Base-by-base conservation (phyloP, 64 coral and sea anemone species). In the Astreopora myriophthalma region DNA sequence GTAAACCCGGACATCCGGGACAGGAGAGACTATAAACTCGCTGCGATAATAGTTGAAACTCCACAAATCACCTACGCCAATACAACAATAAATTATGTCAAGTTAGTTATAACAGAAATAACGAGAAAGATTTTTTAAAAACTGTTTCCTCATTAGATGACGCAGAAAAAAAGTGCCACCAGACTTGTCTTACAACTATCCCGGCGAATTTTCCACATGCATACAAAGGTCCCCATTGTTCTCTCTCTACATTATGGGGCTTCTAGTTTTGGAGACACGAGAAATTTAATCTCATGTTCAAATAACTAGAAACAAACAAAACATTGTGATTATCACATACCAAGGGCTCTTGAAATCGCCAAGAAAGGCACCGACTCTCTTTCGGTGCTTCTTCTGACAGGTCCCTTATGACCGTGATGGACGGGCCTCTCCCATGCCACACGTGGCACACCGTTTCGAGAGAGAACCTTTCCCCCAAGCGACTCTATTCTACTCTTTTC, bases 381-480 rank as follows among this genome's bases (percentile, higher is more conserved):
- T 31, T 98, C 88, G 14, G 93, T 98, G 68, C 96, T 98, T 52
- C 96, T 88, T 44, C 89, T 89, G 48, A 98, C 92, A 27, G 96
- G 96, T 17, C 96, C 96, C 64, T 93, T 92, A 71, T 98, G 93
- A n/a, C 70, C 86, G 34, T 84, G 86, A 82, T 72, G 84, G 48
- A 95, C 90, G 6, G 93, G 93, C 66, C 96, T 90, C 33, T 98
- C 75, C 96, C 96, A 98, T 0, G 96, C 96, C 7, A 98, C 96
- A 10, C 96, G 89, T 22, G 89, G 90, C 3, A 98, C 89, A 28
- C 96, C 96, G 40, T 98, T 98, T 13, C 96, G 86, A 35, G 83
- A 85, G 5, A 95, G 33, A 7, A 98, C 93, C 48, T 90, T 89
- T 20, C 96, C 96, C 8, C 96, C 96, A 17, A 92, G 75, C 2